phyloP scores from a whole-genome alignment of 2,888 invertebrate species.

The Mythimna pallens region DNA sequence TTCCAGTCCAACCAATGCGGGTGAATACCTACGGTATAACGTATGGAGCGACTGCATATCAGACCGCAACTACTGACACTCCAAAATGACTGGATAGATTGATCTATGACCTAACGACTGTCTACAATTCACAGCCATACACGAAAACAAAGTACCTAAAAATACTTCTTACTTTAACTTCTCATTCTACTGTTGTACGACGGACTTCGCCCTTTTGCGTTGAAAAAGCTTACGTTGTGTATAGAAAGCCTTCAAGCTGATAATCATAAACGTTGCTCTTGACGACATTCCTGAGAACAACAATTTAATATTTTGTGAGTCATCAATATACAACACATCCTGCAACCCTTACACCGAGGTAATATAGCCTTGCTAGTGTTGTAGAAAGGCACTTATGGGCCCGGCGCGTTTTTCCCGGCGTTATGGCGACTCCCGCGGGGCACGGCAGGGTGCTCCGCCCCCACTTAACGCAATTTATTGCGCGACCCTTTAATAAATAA shows the following conservation, averaged over 20 bases:
- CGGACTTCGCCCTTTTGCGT: not conserved
- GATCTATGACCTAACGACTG: too few relatives aligned
- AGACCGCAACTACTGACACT: too few relatives aligned
- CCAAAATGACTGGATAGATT: too few relatives aligned
- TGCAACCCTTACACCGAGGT: slow-evolving; percentile 69
- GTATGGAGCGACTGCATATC: too few relatives aligned
- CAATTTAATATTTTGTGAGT: slow-evolving; percentile 46
- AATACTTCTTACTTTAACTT: not conserved
- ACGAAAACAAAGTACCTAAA: not conserved
- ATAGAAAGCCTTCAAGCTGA: not conserved
- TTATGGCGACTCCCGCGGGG: slow-evolving; percentile 87
- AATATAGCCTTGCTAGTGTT: slow-evolving; percentile 80
- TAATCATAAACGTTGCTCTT: not conserved
- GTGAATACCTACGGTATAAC: too few relatives aligned
- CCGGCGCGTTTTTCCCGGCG: slow-evolving; percentile 86
- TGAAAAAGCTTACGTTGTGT: not conserved
- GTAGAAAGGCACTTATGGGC: slow-evolving; percentile 89
- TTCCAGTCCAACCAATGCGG: too few relatives aligned
- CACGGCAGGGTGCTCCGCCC: slow-evolving; percentile 87
- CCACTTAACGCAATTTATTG: slow-evolving; percentile 91
- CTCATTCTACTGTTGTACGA: not conserved
- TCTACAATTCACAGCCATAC: not conserved
- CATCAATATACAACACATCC: slow-evolving; percentile 60
- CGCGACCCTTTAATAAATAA: slow-evolving; percentile 90
- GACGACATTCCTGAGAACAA: slow-evolving; percentile 40